These are phyloP conservation scores for Cranoglanis bouderius DNA, from an alignment of 2,113 vertebrate species.

Conservation along the genomic window DNA sequence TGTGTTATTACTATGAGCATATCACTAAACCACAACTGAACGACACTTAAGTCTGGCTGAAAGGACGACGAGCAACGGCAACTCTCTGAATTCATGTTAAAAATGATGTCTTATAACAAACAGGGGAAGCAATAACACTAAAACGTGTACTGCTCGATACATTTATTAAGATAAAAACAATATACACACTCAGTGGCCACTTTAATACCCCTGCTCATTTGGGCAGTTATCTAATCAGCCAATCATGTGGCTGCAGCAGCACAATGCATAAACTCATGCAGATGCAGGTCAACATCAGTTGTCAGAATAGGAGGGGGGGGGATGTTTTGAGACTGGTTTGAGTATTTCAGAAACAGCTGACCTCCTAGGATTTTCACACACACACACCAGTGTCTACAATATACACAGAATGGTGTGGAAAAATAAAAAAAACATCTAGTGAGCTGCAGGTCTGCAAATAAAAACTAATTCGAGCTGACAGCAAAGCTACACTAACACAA, in stretches of 20 bases:
- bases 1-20: background rate
- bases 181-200: background rate
- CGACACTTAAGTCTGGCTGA: background rate
- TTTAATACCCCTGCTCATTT: background rate
- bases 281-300: background rate
- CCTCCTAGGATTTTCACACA: background rate
- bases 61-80: background rate
- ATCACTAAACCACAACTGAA: conserved; percentile 13
- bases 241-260: background rate
- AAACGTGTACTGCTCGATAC: background rate
- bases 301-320: too few relatives aligned
- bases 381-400: background rate
- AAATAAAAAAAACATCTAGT: too few relatives aligned
- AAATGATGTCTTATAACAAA: background rate
- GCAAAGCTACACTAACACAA: background rate
- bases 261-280: background rate
- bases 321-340: background rate
- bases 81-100: background rate
- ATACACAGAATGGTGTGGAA: background rate
- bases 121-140: background rate
- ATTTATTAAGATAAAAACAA: background rate
- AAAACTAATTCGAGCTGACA: background rate
- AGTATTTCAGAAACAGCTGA: background rate
- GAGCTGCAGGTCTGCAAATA: background rate
- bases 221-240: background rate